These are phyloP conservation scores for Miichthys miiuy DNA, from an alignment of 2,797 vertebrate genomes.

Conservation along the genomic window DNA sequence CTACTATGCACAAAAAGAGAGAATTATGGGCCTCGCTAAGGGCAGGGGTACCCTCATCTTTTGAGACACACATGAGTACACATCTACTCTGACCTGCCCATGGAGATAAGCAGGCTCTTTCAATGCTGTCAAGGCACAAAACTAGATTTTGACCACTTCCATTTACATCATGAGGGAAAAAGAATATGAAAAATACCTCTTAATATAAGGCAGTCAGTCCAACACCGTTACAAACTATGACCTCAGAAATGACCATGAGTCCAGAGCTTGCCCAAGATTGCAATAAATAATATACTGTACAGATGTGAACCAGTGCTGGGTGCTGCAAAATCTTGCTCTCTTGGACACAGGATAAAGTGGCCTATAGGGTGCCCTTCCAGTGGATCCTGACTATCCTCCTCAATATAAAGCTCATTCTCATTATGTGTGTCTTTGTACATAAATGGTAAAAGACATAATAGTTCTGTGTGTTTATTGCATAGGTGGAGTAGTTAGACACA, in stretches of 20 bases:
- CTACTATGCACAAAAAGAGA: not conserved
- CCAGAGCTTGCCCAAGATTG: not conserved
- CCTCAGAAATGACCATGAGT: not conserved
- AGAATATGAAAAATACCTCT: not conserved
- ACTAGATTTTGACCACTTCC: not conserved
- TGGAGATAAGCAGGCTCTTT: not conserved
- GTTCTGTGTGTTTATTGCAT: too few species aligned
- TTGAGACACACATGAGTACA: not conserved
- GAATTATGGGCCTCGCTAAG: not conserved
- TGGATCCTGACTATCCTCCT: too few species aligned
- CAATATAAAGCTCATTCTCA: too few species aligned
- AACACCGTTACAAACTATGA: not conserved
- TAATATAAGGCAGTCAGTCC: not conserved
- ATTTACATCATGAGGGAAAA: not conserved
- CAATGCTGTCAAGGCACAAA: not conserved
- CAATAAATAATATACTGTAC: not conserved
- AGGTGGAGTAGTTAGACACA: too few species aligned
- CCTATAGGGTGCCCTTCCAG: too few species aligned
- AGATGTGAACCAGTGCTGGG: too few species aligned
- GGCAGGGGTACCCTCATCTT: not conserved
- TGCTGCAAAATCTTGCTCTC: too few species aligned
- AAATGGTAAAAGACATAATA: too few species aligned
- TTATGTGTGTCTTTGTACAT: too few species aligned
- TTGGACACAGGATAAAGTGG: too few species aligned
- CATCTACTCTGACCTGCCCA: not conserved